Evolutionary conservation across 2,888 invertebrate species (phyloP), one percentile per base, ranked within the genome.

Genomic region (Stenurella melanura): DNA sequence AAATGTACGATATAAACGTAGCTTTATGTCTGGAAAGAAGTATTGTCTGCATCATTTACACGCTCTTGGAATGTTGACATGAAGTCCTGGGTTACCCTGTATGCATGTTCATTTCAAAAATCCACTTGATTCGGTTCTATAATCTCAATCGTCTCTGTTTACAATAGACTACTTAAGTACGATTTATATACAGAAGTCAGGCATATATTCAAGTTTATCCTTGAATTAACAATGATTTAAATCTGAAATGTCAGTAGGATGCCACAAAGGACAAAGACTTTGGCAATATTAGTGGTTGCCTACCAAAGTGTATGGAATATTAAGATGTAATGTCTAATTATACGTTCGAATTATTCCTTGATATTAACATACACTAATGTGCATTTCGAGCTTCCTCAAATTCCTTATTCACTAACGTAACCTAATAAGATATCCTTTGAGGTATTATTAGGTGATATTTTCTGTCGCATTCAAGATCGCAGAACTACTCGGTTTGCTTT

Each of bases 341-440:
- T 34, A 69, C 58, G 57, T 69, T 69, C 30, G 69, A 69, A 69
- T 69, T 69, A 69, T 58, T 57, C 57, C 58, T 58, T 34, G 58
- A 69, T 69, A 69, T 57, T 69, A 56, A 56, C 68, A 21, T 67
- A 61, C 61, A 61, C 26, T 68, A 69, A 58, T 58, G 69, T 69
- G 57, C 57, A 57, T 58, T 69, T 34, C 69, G 56, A 57, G 58
- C 58, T 69, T 10, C 68, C 58, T 67, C 64, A 34, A 42, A 64
- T 38, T 64, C 18, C 38, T 21, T 42, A 66, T 66, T 66, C 19
- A 18, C 17, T 42, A 34, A 38, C 19, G 12, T 18, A 38, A 66
- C 19, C 12, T 66, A 66, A 50, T 66, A 34, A 66, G 42, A 21
- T 11, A 50, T 21, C 66, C 50, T 66, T 66, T 66, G 66, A 42